These are phyloP conservation scores for Phyllotis vaccarum DNA, from an alignment of 2,797 vertebrate species.

Conservation along the genomic window DNA sequence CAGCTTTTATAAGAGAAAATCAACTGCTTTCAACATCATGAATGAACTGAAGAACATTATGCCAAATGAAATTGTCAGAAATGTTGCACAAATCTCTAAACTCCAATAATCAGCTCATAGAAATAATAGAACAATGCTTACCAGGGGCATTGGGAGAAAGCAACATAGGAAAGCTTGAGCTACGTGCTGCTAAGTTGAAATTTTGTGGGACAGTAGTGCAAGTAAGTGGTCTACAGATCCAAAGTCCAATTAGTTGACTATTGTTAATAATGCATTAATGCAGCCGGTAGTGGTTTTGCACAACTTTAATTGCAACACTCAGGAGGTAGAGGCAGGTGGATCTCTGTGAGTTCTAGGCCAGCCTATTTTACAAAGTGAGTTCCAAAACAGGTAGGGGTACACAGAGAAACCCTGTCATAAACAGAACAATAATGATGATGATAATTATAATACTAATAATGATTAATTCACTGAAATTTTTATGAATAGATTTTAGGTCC, in stretches of 20 bases:
- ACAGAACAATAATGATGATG: neutral
- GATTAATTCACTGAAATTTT: neutral
- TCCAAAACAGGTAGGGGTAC: neutral
- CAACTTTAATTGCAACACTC: neutral
- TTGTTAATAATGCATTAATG: neutral
- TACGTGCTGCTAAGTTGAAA: no score
- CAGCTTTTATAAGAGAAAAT: neutral
- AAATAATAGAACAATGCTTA: neutral
- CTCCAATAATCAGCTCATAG: neutral
- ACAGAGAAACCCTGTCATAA: neutral
- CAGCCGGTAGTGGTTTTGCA: neutral
- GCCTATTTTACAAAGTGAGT: neutral
- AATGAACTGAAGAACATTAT: neutral
- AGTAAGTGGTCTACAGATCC: no score
- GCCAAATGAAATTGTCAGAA: neutral
- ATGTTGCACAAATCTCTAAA: neutral
- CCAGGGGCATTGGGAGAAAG: accelerated
- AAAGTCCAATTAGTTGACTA: neutral
- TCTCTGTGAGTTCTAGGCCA: neutral
- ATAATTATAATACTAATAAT: no score
- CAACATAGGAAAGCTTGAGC: neutral
- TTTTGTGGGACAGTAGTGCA: neutral
- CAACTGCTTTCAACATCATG: neutral
- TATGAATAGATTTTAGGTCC: neutral
- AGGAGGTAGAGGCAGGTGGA: neutral